Evolutionary conservation across 1,140 invertebrate species (phyloP), one percentile per base, ranked within the genome.

Genomic region (Pectinophora gossypiella): DNA sequence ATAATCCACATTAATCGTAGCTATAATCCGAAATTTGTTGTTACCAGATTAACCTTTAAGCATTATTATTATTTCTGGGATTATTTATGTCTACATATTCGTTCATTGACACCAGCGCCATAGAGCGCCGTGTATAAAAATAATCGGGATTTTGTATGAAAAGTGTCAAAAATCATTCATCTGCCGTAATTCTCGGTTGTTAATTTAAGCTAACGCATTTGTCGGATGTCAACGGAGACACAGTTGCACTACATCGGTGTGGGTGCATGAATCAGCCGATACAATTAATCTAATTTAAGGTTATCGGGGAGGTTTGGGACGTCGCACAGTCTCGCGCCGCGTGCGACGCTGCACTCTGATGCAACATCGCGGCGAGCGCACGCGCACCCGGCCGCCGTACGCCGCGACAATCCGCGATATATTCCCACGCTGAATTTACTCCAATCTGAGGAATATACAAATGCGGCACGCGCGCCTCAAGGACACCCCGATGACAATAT

Each of bases 241-340:
- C 72, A 62, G 68, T 67, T 40, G 12, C n/a, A n/a, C n/a, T 15
- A 38, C 71, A 69, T 69, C 64, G 68, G 68, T 70, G 61, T 67
- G 64, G 61, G 61, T 64, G 78, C 61, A 75, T 86, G 83, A 86
- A 86, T 86, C 83, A 86, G 73, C 76, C 68, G 79, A 72, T 86
- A 82, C 77, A 80, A 86, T 86, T 83, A 85, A 85, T 86, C 83
- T 85, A 85, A 83, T 83, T 82, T 85, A 82, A 78, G 79, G 76
- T 80, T 85, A 83, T 81, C 69, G 80, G 71, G 68, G 71, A 75
- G 76, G 79, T 65, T 73, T 75, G 63, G 76, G 66, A 66, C 83
- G 83, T 68, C 83, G 84, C 68, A 84, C 81, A 85, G 84, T 87
- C 84, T 86, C 82, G 80, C 62, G 32, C 51, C 65, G 68, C 66